Percentiles rank a stretch among this genome's conserved stretches.
Evolutionary conservation across 1,140 invertebrate genomes (phyloP).

Genomic region (Drosophila melanogaster): DNA sequence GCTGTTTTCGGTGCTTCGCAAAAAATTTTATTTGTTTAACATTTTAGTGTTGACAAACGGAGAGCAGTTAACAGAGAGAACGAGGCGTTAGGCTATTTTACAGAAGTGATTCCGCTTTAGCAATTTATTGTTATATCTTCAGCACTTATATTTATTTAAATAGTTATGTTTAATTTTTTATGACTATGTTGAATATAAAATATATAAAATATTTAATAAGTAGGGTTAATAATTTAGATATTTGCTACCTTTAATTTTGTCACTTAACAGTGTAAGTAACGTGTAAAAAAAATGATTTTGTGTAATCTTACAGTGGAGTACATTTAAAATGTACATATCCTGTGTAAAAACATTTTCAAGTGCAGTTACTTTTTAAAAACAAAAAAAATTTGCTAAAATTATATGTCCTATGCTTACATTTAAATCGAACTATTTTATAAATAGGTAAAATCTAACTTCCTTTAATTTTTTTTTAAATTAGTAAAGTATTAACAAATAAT

Average conservation of each 20-base stretch:
- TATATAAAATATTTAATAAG: neutral
- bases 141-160: neutral
- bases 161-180: no score
- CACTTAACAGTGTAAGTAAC: neutral
- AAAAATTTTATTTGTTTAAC: conserved; percentile 6
- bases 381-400: no score
- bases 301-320: no score
- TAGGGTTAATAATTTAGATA: no score
- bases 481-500: no score
- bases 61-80: neutral
- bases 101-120: neutral
- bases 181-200: neutral
- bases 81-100: conserved; percentile 4
- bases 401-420: no score
- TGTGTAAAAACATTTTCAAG: no score
- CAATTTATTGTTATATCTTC: neutral
- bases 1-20: conserved; percentile 18
- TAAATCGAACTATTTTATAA: no score
- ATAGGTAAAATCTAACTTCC: no score
- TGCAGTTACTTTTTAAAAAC: no score
- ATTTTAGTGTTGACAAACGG: conserved; percentile 8
- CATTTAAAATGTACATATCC: no score
- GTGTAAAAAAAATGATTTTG: neutral
- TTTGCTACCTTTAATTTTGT: neutral
- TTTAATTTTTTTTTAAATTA: no score